Evolutionary conservation across 1,140 invertebrate species (phyloP).

Genomic region (Pissodes strobi): DNA sequence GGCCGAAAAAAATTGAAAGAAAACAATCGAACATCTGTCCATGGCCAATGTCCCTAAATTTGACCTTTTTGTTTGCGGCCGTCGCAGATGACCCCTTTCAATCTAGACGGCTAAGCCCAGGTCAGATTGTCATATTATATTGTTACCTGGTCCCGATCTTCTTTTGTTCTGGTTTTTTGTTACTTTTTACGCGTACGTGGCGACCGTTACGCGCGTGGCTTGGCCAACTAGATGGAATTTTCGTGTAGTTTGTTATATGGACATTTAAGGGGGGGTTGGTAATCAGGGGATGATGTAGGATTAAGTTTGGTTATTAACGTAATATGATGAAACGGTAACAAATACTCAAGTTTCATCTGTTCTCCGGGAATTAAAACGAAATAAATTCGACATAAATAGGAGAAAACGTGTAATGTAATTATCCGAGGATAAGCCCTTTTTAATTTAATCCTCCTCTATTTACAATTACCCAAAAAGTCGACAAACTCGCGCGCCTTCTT

Average conservation of each 20-base stretch:
- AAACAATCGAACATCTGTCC: conserved; percentile 38
- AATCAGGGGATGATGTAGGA: no score
- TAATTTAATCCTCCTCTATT: conserved; percentile 25
- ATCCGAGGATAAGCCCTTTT: conserved; percentile 15
- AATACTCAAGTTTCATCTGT: no score
- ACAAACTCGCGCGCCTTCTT: background rate
- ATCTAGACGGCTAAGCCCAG: conserved; percentile 1
- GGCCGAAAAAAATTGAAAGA: conserved; percentile 26
- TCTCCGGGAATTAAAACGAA: no score
- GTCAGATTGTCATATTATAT: conserved; percentile 30
- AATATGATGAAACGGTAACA: no score
- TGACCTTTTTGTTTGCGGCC: conserved; percentile 39
- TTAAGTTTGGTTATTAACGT: no score
- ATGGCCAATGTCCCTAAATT: conserved; percentile 44
- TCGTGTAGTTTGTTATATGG: no score
- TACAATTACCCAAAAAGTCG: conserved; percentile 24
- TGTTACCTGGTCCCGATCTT: conserved; percentile 23
- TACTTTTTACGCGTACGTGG: conserved; percentile 7
- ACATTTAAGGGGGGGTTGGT: no score
- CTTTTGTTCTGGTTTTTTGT: conserved; percentile 22
- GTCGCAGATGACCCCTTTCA: conserved; percentile 29
- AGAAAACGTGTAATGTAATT: conserved; percentile 8
- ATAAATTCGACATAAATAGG: background rate
- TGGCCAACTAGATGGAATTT: no score
- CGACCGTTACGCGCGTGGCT: conserved; percentile 15